Conservation (phyloP, 2,113 vertebrate species). For the Thymallus thymallus region DNA sequence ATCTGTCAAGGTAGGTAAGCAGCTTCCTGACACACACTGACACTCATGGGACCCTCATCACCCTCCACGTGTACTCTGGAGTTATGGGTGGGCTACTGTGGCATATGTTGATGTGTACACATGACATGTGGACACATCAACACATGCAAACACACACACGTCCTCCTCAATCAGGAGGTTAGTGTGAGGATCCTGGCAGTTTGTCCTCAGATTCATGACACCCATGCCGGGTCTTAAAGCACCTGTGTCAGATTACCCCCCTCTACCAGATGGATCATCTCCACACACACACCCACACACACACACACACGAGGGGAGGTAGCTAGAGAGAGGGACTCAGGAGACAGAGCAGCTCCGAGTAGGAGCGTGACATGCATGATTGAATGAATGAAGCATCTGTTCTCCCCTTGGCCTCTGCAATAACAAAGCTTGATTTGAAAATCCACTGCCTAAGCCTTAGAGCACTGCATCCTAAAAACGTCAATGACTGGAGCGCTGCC, state of each 20-base stretch:
- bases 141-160: slow-evolving; percentile 16
- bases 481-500: slow-evolving; percentile 12
- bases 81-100: slow-evolving; percentile 40
- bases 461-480: slow-evolving; percentile 29
- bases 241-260: slow-evolving; percentile 60
- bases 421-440: slow-evolving; percentile 62
- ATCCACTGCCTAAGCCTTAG: slow-evolving; percentile 29
- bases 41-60: slow-evolving; percentile 47
- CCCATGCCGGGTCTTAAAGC: slow-evolving; percentile 47
- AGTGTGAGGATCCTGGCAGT: slow-evolving; percentile 53
- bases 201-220: slow-evolving; percentile 63
- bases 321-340: not conserved
- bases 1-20: slow-evolving; percentile 71
- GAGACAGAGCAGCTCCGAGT: slow-evolving; percentile 6
- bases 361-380: slow-evolving; percentile 51
- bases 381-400: slow-evolving; percentile 62
- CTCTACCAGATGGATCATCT: slow-evolving; percentile 42
- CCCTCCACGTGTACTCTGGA: slow-evolving; percentile 18
- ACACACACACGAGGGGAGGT: not conserved
- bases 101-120: not conserved
- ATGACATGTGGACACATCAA: not conserved
- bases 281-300: slow-evolving; percentile 5
- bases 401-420: slow-evolving; percentile 53
- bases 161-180: slow-evolving; percentile 30
- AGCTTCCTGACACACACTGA: slow-evolving; percentile 69